Conservation (phyloP, 2,113 vertebrate genomes). For the Salvelinus namaycush region DNA sequence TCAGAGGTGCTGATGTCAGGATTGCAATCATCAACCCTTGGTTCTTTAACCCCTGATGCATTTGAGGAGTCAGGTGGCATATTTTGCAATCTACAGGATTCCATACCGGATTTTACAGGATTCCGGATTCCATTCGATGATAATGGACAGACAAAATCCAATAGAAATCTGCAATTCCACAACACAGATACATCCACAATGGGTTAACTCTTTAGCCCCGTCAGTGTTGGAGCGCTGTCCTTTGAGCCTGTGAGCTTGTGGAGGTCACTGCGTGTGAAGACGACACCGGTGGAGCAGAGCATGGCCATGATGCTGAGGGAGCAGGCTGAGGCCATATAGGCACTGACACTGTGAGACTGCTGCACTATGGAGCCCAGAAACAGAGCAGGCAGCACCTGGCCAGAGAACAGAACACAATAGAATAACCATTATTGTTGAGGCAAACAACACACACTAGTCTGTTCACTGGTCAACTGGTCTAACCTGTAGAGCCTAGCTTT, state of each 20-base stretch:
- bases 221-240: no score
- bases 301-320: conserved; percentile 80
- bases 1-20: no score
- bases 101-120: conserved; percentile 33
- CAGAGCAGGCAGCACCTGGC: conserved; percentile 56
- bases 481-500: not conserved
- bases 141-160: conserved; percentile 49
- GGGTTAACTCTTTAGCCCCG: no score
- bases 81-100: no score
- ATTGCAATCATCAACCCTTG: no score
- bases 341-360: conserved; percentile 79
- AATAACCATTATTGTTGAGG: not conserved
- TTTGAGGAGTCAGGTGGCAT: no score
- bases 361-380: conserved; percentile 84
- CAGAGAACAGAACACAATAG: not conserved
- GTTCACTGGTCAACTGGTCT: no score
- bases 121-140: conserved; percentile 33
- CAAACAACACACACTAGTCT: not conserved
- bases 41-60: no score
- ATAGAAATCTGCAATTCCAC: no score
- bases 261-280: conserved; percentile 81
- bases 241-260: conserved; percentile 38
- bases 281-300: conserved; percentile 80
- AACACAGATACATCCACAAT: no score
- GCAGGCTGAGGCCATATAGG: conserved; percentile 80